phyloP scores from a whole-genome alignment of 2,797 vertebrate genomes.

The Staurois parvus region DNA sequence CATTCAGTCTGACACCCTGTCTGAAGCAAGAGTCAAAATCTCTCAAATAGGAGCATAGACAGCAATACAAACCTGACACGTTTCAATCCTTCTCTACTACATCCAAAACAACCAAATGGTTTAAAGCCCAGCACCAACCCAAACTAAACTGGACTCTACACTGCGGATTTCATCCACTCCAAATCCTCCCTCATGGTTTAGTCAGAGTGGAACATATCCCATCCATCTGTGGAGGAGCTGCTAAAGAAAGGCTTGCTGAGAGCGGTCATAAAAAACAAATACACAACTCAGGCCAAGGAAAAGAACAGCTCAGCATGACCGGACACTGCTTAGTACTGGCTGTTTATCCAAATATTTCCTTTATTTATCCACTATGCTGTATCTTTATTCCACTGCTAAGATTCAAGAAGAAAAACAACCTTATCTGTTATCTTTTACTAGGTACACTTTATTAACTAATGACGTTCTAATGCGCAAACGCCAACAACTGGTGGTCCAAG shows the following conservation, averaged over 20 bases:
- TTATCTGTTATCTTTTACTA: no score
- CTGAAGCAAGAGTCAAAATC: no score
- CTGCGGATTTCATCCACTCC: neutral
- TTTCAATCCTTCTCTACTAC: no score
- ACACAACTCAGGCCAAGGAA: conserved; percentile 16
- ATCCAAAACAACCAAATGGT: no score
- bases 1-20: no score
- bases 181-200: conserved; percentile 32
- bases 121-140: no score
- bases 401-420: conserved; percentile 8
- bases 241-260: conserved; percentile 13
- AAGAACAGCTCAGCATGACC: conserved; percentile 54
- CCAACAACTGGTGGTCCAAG: no score
- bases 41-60: no score
- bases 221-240: neutral
- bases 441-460: no score
- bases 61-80: no score
- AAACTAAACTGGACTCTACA: neutral
- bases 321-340: conserved; percentile 35
- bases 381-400: neutral
- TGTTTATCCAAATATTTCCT: conserved; percentile 30
- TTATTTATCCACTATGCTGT: conserved; percentile 15
- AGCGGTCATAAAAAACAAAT: conserved; percentile 45
- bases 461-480: no score
- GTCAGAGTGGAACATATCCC: neutral